phyloP scores from a whole-genome alignment of 2,888 invertebrate genomes.

The Drosophila neutralis region DNA sequence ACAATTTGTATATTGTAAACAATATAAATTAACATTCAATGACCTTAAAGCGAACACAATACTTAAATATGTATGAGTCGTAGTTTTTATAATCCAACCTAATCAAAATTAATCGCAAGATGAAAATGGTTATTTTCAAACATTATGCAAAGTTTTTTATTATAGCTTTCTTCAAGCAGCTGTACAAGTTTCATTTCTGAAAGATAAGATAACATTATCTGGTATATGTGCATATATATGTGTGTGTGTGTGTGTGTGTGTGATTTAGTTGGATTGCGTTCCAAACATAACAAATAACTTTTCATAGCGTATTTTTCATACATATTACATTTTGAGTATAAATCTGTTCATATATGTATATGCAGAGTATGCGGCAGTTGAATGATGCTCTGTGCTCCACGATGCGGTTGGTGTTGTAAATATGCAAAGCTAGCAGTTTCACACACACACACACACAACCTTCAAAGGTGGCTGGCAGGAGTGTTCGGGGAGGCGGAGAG shows the following conservation, averaged over 20 bases:
- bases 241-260: background rate
- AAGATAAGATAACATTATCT: constrained; percentile 1
- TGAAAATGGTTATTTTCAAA: background rate
- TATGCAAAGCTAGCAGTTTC: constrained; percentile 51
- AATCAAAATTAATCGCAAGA: background rate
- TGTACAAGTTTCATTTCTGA: background rate
- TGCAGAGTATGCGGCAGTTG: constrained; percentile 11
- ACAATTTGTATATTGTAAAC: background rate
- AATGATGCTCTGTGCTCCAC: constrained; percentile 15
- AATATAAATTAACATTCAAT: background rate
- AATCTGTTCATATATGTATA: background rate
- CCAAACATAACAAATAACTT: constrained; percentile 1
- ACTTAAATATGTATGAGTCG: background rate
- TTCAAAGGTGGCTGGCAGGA: background rate
- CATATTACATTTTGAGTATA: background rate
- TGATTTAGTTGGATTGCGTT: background rate
- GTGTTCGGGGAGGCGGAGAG: background rate
- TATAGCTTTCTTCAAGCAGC: background rate
- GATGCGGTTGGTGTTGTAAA: constrained; percentile 43
- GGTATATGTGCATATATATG: background rate
- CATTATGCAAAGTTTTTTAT: background rate
- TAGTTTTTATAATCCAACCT: background rate
- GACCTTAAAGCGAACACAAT: background rate
- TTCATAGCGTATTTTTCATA: background rate
- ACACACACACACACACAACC: constrained; percentile 14